These are phyloP conservation scores for Meteorus sp. DNA, from an alignment of 1,140 invertebrate genomes.

Conservation along the genomic window DNA sequence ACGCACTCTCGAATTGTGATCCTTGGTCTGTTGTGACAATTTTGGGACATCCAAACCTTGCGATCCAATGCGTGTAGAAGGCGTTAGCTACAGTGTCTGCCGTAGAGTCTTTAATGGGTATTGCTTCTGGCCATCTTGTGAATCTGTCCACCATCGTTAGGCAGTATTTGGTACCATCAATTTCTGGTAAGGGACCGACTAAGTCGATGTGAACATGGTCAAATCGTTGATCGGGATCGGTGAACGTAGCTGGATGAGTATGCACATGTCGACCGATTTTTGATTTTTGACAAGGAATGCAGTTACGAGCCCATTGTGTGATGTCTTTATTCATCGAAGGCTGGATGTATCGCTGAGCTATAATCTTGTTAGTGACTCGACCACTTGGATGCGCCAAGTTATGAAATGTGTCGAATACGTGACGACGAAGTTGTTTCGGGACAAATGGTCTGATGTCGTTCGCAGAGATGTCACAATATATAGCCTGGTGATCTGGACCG, in stretches of 20 bases:
- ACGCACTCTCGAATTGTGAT: slow-evolving; percentile 30
- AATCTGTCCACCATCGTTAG: slow-evolving; percentile 55
- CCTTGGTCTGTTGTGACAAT: slow-evolving; percentile 41
- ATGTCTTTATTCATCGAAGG: slow-evolving; percentile 34
- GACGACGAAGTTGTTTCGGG: slow-evolving; percentile 25
- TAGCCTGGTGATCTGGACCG: neutral
- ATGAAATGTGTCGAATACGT: slow-evolving; percentile 30
- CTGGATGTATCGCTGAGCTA: slow-evolving; percentile 18
- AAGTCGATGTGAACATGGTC: slow-evolving; percentile 59
- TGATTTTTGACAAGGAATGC: slow-evolving; percentile 34
- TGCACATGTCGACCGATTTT: slow-evolving; percentile 37
- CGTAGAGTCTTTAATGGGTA: slow-evolving; percentile 30
- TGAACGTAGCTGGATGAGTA: neutral
- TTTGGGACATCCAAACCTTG: slow-evolving; percentile 35
- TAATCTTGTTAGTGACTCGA: slow-evolving; percentile 12
- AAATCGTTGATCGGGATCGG: slow-evolving; percentile 36
- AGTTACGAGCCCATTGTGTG: slow-evolving; percentile 31
- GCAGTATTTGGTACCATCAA: slow-evolving; percentile 41
- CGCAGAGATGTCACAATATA: slow-evolving; percentile 28
- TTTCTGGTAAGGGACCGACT: slow-evolving; percentile 51
- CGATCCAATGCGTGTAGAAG: slow-evolving; percentile 37
- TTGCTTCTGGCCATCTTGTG: slow-evolving; percentile 54
- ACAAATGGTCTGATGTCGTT: slow-evolving; percentile 31
- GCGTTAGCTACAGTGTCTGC: slow-evolving; percentile 33
- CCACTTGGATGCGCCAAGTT: slow-evolving; percentile 33